phyloP scores from a whole-genome alignment of 2,888 invertebrate genomes.

The Cistogaster globosa region DNA sequence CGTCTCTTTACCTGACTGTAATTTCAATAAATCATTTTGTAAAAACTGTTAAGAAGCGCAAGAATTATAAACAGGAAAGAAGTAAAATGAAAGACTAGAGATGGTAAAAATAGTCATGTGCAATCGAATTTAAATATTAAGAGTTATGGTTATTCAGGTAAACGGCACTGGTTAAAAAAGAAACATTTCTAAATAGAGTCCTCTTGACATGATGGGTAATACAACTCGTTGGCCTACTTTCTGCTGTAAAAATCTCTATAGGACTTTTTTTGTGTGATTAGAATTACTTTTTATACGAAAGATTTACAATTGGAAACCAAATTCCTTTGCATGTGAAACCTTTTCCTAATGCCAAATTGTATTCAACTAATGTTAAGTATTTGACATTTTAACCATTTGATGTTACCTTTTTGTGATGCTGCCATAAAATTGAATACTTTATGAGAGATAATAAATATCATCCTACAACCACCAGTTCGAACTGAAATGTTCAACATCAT shows the following conservation, averaged over 20 bases:
- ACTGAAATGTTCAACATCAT: neutral
- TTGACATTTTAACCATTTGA: slow-evolving; percentile 35
- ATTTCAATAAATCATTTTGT: slow-evolving; percentile 54
- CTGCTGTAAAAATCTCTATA: neutral
- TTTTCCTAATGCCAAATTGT: slow-evolving; percentile 15
- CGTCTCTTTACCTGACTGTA: slow-evolving; percentile 12
- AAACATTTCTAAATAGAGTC: slow-evolving; percentile 27
- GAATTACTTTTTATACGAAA: neutral
- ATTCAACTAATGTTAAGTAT: slow-evolving; percentile 6
- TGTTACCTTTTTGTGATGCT: neutral
- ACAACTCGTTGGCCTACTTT: slow-evolving; percentile 41
- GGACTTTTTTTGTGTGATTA: neutral
- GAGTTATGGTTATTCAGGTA: slow-evolving; percentile 57
- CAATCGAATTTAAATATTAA: slow-evolving; percentile 35
- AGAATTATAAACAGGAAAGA: slow-evolving; percentile 24
- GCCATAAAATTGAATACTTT: slow-evolving; percentile 77
- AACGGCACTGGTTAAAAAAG: slow-evolving; percentile 3
- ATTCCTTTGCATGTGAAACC: neutral
- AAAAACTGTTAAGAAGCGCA: slow-evolving; percentile 28
- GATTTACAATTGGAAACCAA: neutral
- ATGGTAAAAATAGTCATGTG: slow-evolving; percentile 29
- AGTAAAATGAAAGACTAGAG: slow-evolving; percentile 1
- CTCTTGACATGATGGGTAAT: neutral
- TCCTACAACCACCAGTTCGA: neutral
- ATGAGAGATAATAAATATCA: slow-evolving; percentile 74